Evolutionary conservation across 2,113 vertebrate genomes (phyloP).

Genomic region (Lamprotornis superbus): DNA sequence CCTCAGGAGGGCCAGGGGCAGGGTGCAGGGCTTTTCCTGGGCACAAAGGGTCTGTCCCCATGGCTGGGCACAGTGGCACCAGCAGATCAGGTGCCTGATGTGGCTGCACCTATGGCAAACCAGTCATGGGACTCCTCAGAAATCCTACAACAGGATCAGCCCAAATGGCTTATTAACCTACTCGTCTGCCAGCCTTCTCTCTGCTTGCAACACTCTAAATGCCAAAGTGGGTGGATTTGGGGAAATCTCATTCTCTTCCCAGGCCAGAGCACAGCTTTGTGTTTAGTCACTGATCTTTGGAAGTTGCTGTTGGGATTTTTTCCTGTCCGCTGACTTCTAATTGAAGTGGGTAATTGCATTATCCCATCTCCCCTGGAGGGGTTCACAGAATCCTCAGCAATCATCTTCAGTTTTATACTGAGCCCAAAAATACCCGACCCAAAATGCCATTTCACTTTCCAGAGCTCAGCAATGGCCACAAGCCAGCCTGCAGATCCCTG

Average conservation of each 20-base stretch:
- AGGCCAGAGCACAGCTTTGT: not conserved
- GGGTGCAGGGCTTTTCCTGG: not conserved
- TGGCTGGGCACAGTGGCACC: not conserved
- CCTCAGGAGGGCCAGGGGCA: fast-evolving
- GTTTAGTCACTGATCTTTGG: not conserved
- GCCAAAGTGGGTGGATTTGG: not conserved
- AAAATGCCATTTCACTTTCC: not conserved
- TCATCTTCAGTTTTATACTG: not conserved
- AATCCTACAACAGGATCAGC: not conserved
- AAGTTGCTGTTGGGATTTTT: not conserved
- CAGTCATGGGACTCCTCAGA: not conserved
- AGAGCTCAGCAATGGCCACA: not conserved
- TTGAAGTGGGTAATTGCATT: not conserved
- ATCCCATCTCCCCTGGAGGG: not conserved
- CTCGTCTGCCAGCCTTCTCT: not conserved
- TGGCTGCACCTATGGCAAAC: not conserved
- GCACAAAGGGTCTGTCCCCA: not conserved
- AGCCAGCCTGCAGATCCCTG: fast-evolving
- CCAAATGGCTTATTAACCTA: not conserved
- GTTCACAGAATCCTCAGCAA: not conserved
- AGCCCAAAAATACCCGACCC: not conserved
- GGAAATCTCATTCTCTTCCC: not conserved
- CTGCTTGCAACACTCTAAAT: not conserved
- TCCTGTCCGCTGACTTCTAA: not conserved
- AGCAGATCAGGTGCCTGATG: not conserved